Evolutionary conservation across 2,797 vertebrate species (phyloP), one percentile per base, ranked within the genome.

Genomic region (Eurystomus glaucurus): DNA sequence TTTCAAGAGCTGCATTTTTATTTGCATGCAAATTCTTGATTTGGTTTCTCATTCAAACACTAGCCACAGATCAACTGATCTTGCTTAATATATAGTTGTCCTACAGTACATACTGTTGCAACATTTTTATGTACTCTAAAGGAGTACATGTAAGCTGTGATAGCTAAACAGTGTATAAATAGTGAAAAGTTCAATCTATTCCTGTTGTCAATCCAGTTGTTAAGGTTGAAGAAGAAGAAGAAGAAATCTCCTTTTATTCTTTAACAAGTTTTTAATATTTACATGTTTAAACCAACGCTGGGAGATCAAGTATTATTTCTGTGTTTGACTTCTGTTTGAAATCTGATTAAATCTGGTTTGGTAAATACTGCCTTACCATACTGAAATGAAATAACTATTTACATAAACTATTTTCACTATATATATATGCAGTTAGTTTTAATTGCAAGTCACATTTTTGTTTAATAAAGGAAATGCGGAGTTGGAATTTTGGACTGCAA

Each of bases 401-500:
- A 18, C 2, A 4, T 28, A 19, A 55, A 54, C 6, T 64, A 2
- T 76, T 91, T 62, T 46, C 5, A 29, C 21, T 90, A 3, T 62
- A 33, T 26, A 9, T 8, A 2, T 17, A 11, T 51, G 10, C 3
- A 23, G 11, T 70, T 82, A 28, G 43, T 82, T 88, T 71, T 35
- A 81, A 52, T 54, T 35, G 17, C 29, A 18, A 43, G 6, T 50
- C 2, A 0, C 4, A 1, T 33, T 61, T 88, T 57, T 79, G 9
- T 19, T 80, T 39, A 5, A 16, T 17, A 7, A 78, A 39, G 15
- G 18, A 52, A 79, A 81, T 41, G 2, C 1, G 0, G 0, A 1
- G 23, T 41, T 74, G 20, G 28, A 83, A 14, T 68, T 54, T 41
- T 21, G 35, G 13, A 1, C 6, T 94, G 94, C 55, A 80, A 41